Conservation (phyloP, 2,797 vertebrate genomes). For the Sebastes cheni region DNA sequence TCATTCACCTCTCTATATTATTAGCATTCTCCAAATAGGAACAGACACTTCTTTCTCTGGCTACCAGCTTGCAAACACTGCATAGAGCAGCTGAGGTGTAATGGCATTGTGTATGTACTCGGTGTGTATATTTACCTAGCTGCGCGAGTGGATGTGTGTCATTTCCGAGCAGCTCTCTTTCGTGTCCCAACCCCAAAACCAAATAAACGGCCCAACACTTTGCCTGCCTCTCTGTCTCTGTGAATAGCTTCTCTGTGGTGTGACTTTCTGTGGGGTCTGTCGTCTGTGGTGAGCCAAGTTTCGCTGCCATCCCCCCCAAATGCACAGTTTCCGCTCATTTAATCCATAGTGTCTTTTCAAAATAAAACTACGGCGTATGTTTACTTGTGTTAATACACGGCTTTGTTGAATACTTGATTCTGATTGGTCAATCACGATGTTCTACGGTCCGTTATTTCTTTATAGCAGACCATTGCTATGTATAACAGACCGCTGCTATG, state of each 20-base stretch:
- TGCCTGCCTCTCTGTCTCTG: constrained; percentile 3
- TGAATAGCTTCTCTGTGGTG: constrained; percentile 61
- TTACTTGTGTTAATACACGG: no score
- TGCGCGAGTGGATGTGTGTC: constrained; percentile 49
- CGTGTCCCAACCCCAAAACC: constrained; percentile 49
- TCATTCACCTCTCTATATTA: neutral
- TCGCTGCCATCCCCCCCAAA: neutral
- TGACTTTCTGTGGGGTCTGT: constrained; percentile 56
- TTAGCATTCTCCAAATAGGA: neutral
- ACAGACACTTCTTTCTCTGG: constrained; percentile 28
- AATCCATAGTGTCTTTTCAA: neutral
- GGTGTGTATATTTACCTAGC: constrained; percentile 55
- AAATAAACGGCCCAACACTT: constrained; percentile 67
- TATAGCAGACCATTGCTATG: no score
- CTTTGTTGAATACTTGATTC: no score
- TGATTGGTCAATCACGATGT: no score
- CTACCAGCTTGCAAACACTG: neutral
- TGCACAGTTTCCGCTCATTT: neutral
- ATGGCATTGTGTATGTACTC: constrained; percentile 16
- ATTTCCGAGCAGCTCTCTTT: constrained; percentile 44
- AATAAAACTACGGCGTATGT: neutral
- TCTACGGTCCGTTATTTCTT: no score
- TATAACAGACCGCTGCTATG: no score
- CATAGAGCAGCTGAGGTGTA: constrained; percentile 2
- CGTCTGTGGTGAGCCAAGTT: neutral